Evolutionary conservation across 2,888 invertebrate genomes (phyloP).

Genomic region (Eristalis pertinax): DNA sequence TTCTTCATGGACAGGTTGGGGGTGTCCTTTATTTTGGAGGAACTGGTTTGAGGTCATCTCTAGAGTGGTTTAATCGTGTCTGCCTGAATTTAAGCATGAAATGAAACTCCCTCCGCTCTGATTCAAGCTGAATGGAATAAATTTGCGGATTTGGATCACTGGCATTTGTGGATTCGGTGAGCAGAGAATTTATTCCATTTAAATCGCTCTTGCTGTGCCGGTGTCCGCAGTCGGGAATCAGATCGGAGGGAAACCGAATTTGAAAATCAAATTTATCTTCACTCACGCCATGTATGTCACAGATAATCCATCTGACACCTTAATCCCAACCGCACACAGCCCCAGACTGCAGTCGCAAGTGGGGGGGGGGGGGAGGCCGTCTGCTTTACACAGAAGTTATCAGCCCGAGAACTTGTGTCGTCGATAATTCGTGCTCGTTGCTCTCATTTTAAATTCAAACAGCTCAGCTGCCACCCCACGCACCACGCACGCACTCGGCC

Average conservation of each 20-base stretch:
- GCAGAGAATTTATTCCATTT: too few species aligned
- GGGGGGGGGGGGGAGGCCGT: neutral
- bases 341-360: neutral
- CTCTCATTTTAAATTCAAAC: conserved; percentile 3
- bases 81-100: neutral
- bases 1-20: neutral
- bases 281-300: neutral
- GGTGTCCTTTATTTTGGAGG: neutral
- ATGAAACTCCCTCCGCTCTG: too few species aligned
- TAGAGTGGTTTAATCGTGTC: neutral
- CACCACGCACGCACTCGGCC: neutral
- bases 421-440: neutral
- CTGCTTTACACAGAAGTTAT: neutral
- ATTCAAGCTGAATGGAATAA: too few species aligned
- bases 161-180: too few species aligned
- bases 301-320: neutral
- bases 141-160: neutral
- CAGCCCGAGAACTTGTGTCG: neutral
- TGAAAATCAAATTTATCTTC: neutral
- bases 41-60: neutral
- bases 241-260: neutral
- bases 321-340: neutral
- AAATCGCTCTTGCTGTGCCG: neutral
- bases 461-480: neutral
- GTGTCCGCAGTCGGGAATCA: neutral